These are phyloP conservation scores for Cirrhinus molitorella DNA, from an alignment of 2,797 vertebrate genomes.

Conservation along the genomic window DNA sequence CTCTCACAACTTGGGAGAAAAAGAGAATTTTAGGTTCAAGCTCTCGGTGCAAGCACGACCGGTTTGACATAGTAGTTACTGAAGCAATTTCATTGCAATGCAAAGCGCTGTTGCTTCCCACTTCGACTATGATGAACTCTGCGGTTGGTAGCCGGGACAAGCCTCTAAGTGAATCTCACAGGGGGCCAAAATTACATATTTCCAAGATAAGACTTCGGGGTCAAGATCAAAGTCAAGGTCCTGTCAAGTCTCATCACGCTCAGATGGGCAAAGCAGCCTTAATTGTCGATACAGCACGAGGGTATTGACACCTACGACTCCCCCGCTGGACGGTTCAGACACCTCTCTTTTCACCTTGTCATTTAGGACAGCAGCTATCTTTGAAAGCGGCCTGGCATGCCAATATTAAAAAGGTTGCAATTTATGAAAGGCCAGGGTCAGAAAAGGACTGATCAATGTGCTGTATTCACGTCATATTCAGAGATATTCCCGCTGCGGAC, in stretches of 20 bases:
- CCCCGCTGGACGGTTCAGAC: slow-evolving; percentile 50
- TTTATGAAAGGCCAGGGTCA: slow-evolving; percentile 77
- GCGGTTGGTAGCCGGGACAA: slow-evolving; percentile 52
- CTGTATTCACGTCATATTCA: slow-evolving; percentile 63
- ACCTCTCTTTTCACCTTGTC: slow-evolving; percentile 60
- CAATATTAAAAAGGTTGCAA: slow-evolving; percentile 78
- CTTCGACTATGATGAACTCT: slow-evolving; percentile 20
- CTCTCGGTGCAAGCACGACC: slow-evolving; percentile 25
- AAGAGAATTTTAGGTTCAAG: neutral
- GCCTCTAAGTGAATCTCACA: slow-evolving; percentile 63
- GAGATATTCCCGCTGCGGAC: slow-evolving; percentile 53
- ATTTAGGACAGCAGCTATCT: slow-evolving; percentile 57
- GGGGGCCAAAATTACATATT: slow-evolving; percentile 69
- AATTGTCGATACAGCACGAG: slow-evolving; percentile 78
- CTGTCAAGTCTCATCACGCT: slow-evolving; percentile 76
- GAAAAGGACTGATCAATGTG: slow-evolving; percentile 76
- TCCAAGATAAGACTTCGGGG: slow-evolving; percentile 68
- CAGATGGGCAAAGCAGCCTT: slow-evolving; percentile 67
- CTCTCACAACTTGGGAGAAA: slow-evolving; percentile 28
- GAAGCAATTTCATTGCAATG: slow-evolving; percentile 31
- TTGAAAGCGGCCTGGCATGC: slow-evolving; percentile 65
- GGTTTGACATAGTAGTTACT: slow-evolving; percentile 15
- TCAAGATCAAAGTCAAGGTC: slow-evolving; percentile 75
- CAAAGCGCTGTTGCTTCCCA: slow-evolving; percentile 36
- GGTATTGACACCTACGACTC: slow-evolving; percentile 78